Evolutionary conservation across 2,888 invertebrate genomes (phyloP).

Genomic region (Phytoseiulus persimilis): DNA sequence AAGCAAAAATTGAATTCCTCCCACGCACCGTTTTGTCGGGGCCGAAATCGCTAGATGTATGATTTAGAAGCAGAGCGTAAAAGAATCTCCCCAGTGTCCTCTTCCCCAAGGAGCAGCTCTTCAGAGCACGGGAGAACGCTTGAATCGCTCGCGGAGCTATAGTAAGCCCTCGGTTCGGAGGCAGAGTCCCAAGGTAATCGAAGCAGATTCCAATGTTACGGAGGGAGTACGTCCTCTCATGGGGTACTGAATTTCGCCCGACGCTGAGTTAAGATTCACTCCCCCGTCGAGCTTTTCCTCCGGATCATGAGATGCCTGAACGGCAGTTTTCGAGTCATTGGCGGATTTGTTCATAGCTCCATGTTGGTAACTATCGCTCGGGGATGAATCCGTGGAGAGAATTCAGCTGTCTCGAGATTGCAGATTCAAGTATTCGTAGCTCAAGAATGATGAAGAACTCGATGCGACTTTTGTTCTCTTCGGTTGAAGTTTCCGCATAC

Average conservation of each 20-base stretch:
- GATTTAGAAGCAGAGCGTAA: not conserved
- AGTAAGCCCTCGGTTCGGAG: not conserved
- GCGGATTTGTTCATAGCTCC: no score
- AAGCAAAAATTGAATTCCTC: not conserved
- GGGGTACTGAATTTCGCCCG: not conserved
- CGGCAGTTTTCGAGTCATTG: no score
- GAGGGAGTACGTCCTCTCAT: not conserved
- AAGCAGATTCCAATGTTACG: not conserved
- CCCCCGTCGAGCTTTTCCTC: no score
- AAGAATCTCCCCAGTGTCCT: not conserved
- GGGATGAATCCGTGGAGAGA: no score
- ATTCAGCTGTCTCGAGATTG: no score
- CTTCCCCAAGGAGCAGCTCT: not conserved
- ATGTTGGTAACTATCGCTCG: no score
- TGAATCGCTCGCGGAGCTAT: not conserved
- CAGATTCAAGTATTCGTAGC: no score
- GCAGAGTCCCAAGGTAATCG: not conserved
- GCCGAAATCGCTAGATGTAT: not conserved
- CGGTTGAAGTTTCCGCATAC: no score
- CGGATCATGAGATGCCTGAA: no score
- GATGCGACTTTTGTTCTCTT: no score
- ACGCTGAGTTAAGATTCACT: not conserved
- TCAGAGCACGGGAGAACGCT: not conserved
- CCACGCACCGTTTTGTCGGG: not conserved
- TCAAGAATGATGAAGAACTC: no score